Percentiles rank a stretch among this genome's conserved stretches.
Evolutionary conservation across 2,888 invertebrate species (phyloP).

Genomic region (Drosophila neotestacea): DNA sequence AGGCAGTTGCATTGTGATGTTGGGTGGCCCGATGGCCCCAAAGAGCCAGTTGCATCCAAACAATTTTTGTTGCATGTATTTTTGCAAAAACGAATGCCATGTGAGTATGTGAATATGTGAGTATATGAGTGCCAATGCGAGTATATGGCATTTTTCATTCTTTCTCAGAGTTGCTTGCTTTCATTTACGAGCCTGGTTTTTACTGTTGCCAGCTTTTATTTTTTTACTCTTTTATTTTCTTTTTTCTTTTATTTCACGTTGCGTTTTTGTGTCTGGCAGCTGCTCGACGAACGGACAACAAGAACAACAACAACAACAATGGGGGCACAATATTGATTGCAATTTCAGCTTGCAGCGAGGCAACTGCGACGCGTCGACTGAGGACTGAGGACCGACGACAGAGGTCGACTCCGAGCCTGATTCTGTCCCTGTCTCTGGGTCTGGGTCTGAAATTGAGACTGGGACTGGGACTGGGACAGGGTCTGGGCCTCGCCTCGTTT

Average conservation of each 20-base stretch:
- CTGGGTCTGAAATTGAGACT: conserved; percentile 7
- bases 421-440: conserved; percentile 31
- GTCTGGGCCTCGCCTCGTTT: conserved; percentile 70
- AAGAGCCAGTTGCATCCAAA: conserved; percentile 31
- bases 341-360: conserved; percentile 72
- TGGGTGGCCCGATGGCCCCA: conserved; percentile 32
- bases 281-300: conserved; percentile 54
- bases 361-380: conserved; percentile 31
- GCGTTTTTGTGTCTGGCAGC: conserved; percentile 77
- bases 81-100: conserved; percentile 19
- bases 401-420: conserved; percentile 37
- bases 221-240: conserved; percentile 17
- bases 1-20: conserved; percentile 28
- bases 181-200: conserved; percentile 77
- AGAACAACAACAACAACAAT: conserved; percentile 48
- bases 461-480: conserved; percentile 16
- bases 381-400: conserved; percentile 30
- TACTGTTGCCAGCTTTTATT: conserved; percentile 70
- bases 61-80: conserved; percentile 30
- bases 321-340: conserved; percentile 79
- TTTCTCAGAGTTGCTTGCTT: conserved; percentile 44
- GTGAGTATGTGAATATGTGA: conserved; percentile 8
- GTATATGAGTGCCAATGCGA: conserved; percentile 20
- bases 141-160: conserved; percentile 55
- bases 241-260: conserved; percentile 36